phyloP scores from a whole-genome alignment of 2,797 vertebrate species.

The Cuniculus paca region DNA sequence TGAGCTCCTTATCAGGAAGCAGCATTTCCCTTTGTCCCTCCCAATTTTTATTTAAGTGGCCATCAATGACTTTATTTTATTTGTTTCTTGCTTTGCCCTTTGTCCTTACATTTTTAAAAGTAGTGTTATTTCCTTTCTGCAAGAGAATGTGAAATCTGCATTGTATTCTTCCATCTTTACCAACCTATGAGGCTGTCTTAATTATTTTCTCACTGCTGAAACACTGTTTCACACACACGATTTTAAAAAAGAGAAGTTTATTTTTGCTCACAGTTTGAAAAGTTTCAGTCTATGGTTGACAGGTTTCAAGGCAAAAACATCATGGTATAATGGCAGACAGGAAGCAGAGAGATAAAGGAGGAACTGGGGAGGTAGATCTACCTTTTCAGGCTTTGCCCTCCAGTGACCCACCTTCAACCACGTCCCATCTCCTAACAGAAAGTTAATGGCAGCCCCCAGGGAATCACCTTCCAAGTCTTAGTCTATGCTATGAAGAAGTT shows the following conservation, averaged over 20 bases:
- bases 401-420: background rate
- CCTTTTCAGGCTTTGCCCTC: background rate
- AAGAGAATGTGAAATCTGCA: background rate
- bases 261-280: background rate
- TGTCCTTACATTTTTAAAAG: background rate
- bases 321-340: background rate
- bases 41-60: background rate
- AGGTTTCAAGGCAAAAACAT: background rate
- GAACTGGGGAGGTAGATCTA: background rate
- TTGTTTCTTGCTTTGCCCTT: background rate
- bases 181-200: background rate
- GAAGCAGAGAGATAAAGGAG: background rate
- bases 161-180: background rate
- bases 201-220: background rate
- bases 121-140: background rate
- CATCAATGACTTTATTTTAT: background rate
- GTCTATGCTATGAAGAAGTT: background rate
- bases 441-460: background rate
- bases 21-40: too few species aligned
- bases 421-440: background rate
- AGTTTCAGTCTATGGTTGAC: background rate
- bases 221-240: background rate
- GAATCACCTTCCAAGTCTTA: background rate
- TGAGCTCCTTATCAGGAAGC: too few species aligned
- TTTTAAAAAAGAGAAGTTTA: background rate